phyloP scores from a whole-genome alignment of 2,888 invertebrate genomes.

The Siphlonurus alternatus region DNA sequence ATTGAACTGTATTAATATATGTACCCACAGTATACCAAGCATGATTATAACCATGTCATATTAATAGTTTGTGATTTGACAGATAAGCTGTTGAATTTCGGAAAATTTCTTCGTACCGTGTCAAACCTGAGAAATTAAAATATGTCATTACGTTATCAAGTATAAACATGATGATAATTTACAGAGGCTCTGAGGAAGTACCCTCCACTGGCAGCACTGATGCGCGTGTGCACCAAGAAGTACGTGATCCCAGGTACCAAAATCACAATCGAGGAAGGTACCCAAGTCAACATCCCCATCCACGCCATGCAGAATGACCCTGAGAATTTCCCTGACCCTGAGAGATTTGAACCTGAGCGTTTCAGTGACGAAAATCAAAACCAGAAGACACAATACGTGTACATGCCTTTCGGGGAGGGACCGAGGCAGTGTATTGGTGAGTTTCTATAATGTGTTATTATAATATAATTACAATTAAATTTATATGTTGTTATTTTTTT shows the following conservation, averaged over 20 bases:
- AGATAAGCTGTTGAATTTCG: not conserved
- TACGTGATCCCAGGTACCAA: slow-evolving; percentile 33
- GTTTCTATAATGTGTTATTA: too few species aligned
- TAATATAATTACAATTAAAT: too few species aligned
- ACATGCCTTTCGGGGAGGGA: slow-evolving; percentile 37
- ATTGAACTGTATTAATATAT: too few species aligned
- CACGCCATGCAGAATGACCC: slow-evolving; percentile 39
- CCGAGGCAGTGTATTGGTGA: slow-evolving; percentile 38
- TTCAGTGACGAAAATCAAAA: slow-evolving; percentile 31
- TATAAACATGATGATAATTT: not conserved
- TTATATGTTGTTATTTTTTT: too few species aligned
- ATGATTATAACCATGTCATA: too few species aligned
- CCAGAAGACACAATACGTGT: slow-evolving; percentile 30
- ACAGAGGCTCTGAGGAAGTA: slow-evolving; percentile 20
- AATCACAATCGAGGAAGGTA: slow-evolving; percentile 32
- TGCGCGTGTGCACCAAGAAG: slow-evolving; percentile 32
- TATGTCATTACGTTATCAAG: too few species aligned
- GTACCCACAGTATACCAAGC: too few species aligned
- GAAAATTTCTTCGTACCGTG: not conserved
- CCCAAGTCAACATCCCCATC: slow-evolving; percentile 35
- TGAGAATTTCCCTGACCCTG: slow-evolving; percentile 36
- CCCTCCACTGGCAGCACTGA: slow-evolving; percentile 35
- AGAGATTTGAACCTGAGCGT: slow-evolving; percentile 37
- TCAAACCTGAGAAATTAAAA: too few species aligned
- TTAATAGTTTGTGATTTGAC: too few species aligned